A percentile compares a stretch with the other conserved stretches of the same genome.
Evolutionary conservation across 2,888 invertebrate species (phyloP).

Genomic region (Gymnosoma rotundatum): DNA sequence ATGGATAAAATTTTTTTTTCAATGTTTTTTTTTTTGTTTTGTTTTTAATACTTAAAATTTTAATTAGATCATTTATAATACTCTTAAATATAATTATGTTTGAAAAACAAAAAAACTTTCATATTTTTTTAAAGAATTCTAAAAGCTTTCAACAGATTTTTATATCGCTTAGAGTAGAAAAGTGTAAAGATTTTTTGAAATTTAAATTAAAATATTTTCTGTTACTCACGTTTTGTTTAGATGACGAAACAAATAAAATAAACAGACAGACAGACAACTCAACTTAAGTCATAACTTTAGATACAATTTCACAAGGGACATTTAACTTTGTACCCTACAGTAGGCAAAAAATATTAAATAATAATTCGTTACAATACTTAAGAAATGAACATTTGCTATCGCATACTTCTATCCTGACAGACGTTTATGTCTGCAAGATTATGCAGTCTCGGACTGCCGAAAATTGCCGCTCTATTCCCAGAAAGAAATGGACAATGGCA

Average conservation of each 20-base stretch:
- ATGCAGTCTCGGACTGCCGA: no score
- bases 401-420: no score
- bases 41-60: no score
- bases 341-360: no score
- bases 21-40: not conserved
- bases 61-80: no score
- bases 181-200: conserved; percentile 13
- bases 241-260: conserved; percentile 5
- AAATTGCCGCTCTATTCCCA: no score
- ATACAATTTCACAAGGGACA: not conserved
- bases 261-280: not conserved
- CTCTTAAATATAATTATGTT: no score
- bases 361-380: not conserved
- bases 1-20: no score
- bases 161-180: conserved; percentile 17
- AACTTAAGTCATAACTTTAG: conserved; percentile 27
- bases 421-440: no score
- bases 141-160: conserved; percentile 31
- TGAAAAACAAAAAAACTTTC: no score
- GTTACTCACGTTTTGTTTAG: conserved; percentile 28
- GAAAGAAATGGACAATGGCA: no score
- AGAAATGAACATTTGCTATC: no score
- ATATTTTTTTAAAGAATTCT: not conserved
- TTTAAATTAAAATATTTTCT: conserved; percentile 42
- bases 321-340: not conserved